Base-by-base conservation (phyloP, 2,888 invertebrate genomes). In the Orchesella flavescens region DNA sequence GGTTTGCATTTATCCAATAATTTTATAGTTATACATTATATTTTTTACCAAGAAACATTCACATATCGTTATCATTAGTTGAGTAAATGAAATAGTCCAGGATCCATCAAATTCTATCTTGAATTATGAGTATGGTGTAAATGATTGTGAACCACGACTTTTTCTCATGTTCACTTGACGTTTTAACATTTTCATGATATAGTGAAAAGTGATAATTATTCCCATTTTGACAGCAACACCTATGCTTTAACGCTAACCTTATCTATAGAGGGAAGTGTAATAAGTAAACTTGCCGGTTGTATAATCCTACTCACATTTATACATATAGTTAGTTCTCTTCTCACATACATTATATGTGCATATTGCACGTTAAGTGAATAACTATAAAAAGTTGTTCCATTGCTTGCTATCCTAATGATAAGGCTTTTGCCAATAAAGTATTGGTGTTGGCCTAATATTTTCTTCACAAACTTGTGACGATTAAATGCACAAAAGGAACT, bases 91-190 rank as follows among this genome's bases (percentile, higher is more conserved):
- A n/a, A 49, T 12, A 49, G 5, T 49, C 49, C 49, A 49, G 12
- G 3, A 2, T 7, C 34, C 34, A 34, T 34, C 34, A 34, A 34
- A 34, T 34, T 7, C 34, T 34, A 34, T 34, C 34, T 4, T 34
- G 34, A 34, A 34, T 49, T 49, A 15, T 49, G 49, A 49, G 49
- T 34, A 49, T 49, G 15, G 23, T 59, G 59, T 63, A n/a, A 59
- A 24, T 34, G 34, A 34, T 34, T 4, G 34, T 4, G 61, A 53
- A 75, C 75, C 81, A 81, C 81, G 81, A 44, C n/a, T 5, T 63
- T 71, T 81, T 69, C 81, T 75, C 81, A 71, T 81, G 81, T 49
- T 72, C 79, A 65, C 43, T 75, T 43, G 34, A n/a, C 61, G 19
- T 71, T 66, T 79, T 44, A 66, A 66, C 66, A 73, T 59, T 79